These are phyloP conservation scores for Thermophis baileyi DNA, from an alignment of 2,113 vertebrate species.

Conservation along the genomic window DNA sequence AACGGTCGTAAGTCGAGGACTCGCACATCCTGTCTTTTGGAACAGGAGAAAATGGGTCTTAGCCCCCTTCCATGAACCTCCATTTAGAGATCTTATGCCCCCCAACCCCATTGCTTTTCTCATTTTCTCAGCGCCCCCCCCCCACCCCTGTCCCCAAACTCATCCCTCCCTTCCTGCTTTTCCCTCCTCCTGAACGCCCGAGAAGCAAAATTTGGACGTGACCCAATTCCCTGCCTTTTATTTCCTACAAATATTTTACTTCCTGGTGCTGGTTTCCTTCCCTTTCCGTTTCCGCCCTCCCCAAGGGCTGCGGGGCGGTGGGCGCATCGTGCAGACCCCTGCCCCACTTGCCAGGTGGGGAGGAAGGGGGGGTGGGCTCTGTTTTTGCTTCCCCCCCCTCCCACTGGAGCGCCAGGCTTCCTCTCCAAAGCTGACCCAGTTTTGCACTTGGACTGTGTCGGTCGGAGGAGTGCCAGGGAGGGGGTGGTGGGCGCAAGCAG, in stretches of 20 bases:
- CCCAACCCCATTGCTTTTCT: too few species aligned
- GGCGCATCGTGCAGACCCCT: not conserved
- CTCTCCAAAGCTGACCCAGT: too few species aligned
- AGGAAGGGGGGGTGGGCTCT: not conserved
- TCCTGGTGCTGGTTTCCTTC: not conserved
- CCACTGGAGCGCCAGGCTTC: accelerated
- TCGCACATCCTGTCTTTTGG: not conserved
- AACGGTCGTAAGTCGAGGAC: not conserved
- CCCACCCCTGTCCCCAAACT: not conserved
- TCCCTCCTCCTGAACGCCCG: not conserved
- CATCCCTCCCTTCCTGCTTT: accelerated
- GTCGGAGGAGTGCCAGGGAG: not conserved
- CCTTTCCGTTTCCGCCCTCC: not conserved
- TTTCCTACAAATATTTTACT: not conserved
- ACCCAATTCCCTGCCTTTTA: not conserved
- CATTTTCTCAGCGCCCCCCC: not conserved
- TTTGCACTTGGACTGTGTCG: not conserved
- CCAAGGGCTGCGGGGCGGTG: not conserved
- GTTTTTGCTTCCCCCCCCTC: too few species aligned
- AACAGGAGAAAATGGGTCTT: not conserved
- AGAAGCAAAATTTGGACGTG: not conserved
- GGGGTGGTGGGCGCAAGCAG: not conserved
- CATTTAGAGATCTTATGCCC: not conserved
- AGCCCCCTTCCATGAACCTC: not conserved
- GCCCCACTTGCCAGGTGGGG: not conserved